These are phyloP conservation scores for Rhinoptilus africanus DNA, from an alignment of 2,113 vertebrate species.

Conservation along the genomic window DNA sequence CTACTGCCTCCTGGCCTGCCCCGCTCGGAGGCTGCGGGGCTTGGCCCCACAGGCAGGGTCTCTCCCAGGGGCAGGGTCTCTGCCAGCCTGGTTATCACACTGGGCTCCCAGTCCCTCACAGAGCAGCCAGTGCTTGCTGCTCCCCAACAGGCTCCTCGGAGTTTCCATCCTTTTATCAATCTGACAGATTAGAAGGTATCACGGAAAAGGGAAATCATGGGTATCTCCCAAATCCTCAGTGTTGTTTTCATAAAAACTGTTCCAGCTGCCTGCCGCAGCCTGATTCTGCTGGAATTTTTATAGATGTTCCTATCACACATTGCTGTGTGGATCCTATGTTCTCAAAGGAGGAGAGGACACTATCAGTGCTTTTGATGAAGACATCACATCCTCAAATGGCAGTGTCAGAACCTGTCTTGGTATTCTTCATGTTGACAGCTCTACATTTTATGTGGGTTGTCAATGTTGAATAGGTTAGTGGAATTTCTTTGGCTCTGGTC, in stretches of 20 bases:
- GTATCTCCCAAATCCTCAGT: not conserved
- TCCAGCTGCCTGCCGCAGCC: not conserved
- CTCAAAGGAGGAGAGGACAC: fast-evolving
- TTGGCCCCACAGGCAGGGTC: fast-evolving
- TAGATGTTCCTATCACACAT: not conserved
- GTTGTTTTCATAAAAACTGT: not conserved
- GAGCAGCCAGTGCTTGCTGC: fast-evolving
- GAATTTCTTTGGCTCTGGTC: not conserved
- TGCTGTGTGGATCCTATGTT: not conserved
- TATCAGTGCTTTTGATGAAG: not conserved
- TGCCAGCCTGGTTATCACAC: not conserved
- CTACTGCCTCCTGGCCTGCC: not conserved
- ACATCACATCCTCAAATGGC: not conserved
- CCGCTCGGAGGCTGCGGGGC: fast-evolving
- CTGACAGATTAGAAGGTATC: not conserved
- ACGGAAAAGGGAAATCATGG: not conserved
- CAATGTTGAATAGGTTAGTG: not conserved
- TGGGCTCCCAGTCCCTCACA: not conserved
- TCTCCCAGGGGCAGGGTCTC: not conserved
- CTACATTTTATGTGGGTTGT: not conserved
- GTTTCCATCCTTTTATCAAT: not conserved
- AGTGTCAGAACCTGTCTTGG: not conserved
- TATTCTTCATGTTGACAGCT: not conserved
- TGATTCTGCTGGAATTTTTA: not conserved
- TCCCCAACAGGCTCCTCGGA: not conserved